Evolutionary conservation across 2,797 vertebrate species (phyloP), one percentile per base, ranked within the genome.

Genomic region (Clamator glandarius): DNA sequence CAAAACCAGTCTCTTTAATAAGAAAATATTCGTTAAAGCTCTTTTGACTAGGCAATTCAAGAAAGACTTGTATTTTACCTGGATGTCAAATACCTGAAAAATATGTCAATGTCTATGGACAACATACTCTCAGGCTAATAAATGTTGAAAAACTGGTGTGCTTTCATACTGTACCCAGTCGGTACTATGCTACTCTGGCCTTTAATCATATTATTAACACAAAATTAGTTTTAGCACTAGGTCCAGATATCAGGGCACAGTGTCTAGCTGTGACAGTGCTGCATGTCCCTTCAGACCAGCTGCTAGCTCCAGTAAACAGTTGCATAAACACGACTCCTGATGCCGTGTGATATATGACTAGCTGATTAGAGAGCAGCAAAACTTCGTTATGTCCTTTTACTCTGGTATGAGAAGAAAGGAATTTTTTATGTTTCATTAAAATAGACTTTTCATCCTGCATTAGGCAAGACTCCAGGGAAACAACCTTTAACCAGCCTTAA

Each of bases 391-490:
- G 50, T 64, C 17, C 36, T 84, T 39, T 76, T 78, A 69, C 29
- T 66, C 31, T 44, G 36, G 26, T 16, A 66, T 6, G 28, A 76
- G 39, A 82, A 35, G 58, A 81, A 88, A 90, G 26, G 44, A 66
- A 57, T 85, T 91, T 46, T 79, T 11, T 81, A 29, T 84, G 28
- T 89, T 83, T 96, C 26, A 74, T 90, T 96, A 95, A 97, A 97
- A 84, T n/a, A 90, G 85, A 81, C 81, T 89, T 95, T 63, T 87
- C 90, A 95, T 89, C 61, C 35, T 46, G 44, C 23, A 95, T 95
- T 92, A 92, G 92, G 64, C 61, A 93, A 94, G 97, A 96, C 89
- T 97, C 76, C 84, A 90, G 94, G 83, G 94, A 95, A 96, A 84
- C 35, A 68, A 89, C 94, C 73, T 89, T 96, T 97, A 91, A 66